Percentiles rank a stretch among this genome's conserved stretches.
phyloP scores from a whole-genome alignment of 2,888 invertebrate genomes.

The Volucella zonaria region DNA sequence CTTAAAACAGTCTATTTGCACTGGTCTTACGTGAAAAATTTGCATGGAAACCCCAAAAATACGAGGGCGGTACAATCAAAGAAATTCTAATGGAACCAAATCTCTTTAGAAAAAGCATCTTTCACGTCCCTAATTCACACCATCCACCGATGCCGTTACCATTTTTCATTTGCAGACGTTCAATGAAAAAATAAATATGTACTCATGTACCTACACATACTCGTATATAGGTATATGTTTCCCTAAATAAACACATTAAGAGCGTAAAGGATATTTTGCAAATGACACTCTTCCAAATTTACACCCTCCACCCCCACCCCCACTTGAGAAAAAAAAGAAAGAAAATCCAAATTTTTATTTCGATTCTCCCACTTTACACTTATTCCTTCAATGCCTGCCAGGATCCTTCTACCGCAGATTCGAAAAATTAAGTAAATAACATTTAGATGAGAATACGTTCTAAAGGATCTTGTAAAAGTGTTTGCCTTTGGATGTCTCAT shows the following conservation, averaged over 20 bases:
- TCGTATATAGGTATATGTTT: background rate
- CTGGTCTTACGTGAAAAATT: constrained; percentile 44
- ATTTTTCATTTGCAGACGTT: constrained; percentile 46
- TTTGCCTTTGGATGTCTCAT: constrained; percentile 56
- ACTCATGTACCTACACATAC: too few species aligned
- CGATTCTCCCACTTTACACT: constrained; percentile 30
- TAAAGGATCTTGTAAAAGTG: constrained; percentile 63
- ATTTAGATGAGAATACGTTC: constrained; percentile 71
- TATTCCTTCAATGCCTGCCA: constrained; percentile 37
- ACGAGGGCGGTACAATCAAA: constrained; percentile 31
- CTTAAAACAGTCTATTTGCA: constrained; percentile 46
- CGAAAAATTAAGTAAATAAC: constrained; percentile 72
- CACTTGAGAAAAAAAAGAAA: too few species aligned
- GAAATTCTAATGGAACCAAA: constrained; percentile 30
- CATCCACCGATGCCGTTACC: background rate
- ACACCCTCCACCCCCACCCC: constrained; percentile 15
- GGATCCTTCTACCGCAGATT: constrained; percentile 31
- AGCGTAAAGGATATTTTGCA: constrained; percentile 69
- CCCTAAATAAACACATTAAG: constrained; percentile 70
- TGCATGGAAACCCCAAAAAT: constrained; percentile 48
- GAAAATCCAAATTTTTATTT: background rate
- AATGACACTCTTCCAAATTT: constrained; percentile 67
- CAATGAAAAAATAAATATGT: constrained; percentile 14
- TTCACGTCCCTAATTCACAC: constrained; percentile 23
- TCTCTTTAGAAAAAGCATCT: background rate